phyloP scores from a whole-genome alignment of 2,888 invertebrate species.

The Apodemia hepburni region DNA sequence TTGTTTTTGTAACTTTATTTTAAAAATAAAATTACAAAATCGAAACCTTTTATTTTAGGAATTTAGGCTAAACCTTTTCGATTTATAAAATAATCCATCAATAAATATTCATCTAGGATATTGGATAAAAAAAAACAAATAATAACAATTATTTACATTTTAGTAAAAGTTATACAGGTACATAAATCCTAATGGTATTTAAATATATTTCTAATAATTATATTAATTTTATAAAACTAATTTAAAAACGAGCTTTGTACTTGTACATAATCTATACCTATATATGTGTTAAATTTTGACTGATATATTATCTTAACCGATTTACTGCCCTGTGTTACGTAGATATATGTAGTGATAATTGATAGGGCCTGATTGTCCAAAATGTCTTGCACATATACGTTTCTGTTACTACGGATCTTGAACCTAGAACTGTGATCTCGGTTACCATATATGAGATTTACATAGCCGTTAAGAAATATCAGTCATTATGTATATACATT shows the following conservation, averaged over 20 bases:
- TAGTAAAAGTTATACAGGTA: conserved; percentile 12
- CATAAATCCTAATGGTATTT: conserved; percentile 9
- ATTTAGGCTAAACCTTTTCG: not conserved
- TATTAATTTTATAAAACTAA: conserved; percentile 5
- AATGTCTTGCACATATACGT: too few relatives aligned
- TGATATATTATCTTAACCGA: not conserved
- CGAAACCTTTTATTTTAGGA: too few relatives aligned
- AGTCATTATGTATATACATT: not conserved
- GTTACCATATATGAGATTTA: too few relatives aligned
- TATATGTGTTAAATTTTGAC: not conserved
- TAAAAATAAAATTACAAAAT: too few relatives aligned
- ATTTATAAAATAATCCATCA: not conserved
- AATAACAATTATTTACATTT: conserved; percentile 2
- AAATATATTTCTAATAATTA: conserved; percentile 4
- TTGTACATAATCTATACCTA: not conserved
- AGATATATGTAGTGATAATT: too few relatives aligned
- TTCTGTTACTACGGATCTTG: too few relatives aligned
- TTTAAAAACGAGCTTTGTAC: conserved; percentile 3
- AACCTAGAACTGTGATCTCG: too few relatives aligned
- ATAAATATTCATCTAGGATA: not conserved
- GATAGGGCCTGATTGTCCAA: too few relatives aligned
- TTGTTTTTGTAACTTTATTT: too few relatives aligned
- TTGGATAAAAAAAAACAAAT: not conserved
- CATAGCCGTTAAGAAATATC: not conserved
- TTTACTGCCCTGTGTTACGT: not conserved